phyloP scores from a whole-genome alignment of 2,888 invertebrate species.

The Drosophila sordidula region DNA sequence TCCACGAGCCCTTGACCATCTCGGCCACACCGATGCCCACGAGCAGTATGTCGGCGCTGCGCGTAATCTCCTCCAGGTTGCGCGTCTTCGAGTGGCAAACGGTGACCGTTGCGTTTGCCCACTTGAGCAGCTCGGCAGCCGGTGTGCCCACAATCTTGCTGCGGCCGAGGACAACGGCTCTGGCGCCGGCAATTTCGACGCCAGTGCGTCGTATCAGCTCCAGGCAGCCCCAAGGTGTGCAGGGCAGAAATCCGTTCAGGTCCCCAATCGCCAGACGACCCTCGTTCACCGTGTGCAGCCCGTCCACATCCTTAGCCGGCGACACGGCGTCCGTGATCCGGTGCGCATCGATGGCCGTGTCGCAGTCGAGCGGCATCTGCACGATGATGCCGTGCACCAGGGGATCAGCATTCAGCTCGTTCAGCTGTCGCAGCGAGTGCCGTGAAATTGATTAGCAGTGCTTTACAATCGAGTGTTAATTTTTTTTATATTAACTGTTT shows the following conservation, averaged over 20 bases:
- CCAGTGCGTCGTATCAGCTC: constrained; percentile 91
- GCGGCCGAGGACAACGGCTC: constrained; percentile 97
- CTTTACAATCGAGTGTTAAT: neutral
- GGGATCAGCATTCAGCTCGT: constrained; percentile 91
- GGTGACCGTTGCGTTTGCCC: constrained; percentile 98
- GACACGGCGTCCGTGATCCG: constrained; percentile 94
- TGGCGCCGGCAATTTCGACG: constrained; percentile 91
- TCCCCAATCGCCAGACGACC: constrained; percentile 96
- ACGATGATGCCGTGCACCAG: constrained; percentile 97
- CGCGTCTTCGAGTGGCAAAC: constrained; percentile 98
- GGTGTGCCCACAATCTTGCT: constrained; percentile 99
- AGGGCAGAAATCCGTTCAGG: constrained; percentile 95
- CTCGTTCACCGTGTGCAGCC: constrained; percentile 96
- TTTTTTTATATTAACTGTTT: neutral
- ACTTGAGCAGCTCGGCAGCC: constrained; percentile 95
- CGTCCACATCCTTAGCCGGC: constrained; percentile 97
- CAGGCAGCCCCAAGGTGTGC: constrained; percentile 98
- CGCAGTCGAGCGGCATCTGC: constrained; percentile 97
- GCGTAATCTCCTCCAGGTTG: constrained; percentile 91
- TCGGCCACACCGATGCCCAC: constrained; percentile 96
- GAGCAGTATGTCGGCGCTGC: constrained; percentile 97
- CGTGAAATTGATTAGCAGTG: neutral
- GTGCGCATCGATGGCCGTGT: constrained; percentile 93
- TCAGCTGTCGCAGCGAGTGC: constrained; percentile 63
- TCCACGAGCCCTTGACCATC: constrained; percentile 97